Evolutionary conservation across 2,888 invertebrate species (phyloP), one percentile per base, ranked within the genome.

Genomic region (Ashinkailepas kermadecensis): DNA sequence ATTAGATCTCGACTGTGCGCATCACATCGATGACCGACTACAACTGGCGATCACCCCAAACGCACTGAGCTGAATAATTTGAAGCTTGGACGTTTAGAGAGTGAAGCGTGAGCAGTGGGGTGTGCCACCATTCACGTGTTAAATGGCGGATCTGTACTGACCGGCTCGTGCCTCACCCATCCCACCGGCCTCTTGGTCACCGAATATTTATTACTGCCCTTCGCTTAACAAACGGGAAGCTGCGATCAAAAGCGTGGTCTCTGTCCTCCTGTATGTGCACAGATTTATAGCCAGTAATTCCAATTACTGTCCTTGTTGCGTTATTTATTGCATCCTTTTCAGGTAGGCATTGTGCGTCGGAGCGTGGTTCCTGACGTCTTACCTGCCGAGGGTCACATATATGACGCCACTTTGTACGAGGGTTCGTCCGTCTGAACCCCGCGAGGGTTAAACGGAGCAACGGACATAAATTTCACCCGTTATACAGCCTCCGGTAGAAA

Each of bases 311-410:
- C 23, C 65, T 67, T 67, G 23, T 67, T 67, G 65, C 23, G 65
- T 21, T 23, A 67, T 67, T 67, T 67, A 67, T 67, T 67, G 65
- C 65, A 23, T 12, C 65, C 21, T 67, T 67, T 67, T 67, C 65
- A 67, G 65, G 65, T 67, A 67, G 23, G 23, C 65, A 23, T 67
- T 67, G 65, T 67, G 65, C 23, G 23, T 12, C 13, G 9, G 23
- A 11, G 12, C 23, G 23, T 67, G 23, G 23, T 11, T 11, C 65
- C 23, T 67, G 65, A 67, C 65, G 23, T 11, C 65, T 67, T 67
- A 23, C 23, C 65, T 62, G 18, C 13, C 18, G 62, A 62, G 62
- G 62, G 13, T 62, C 18, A 62, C 62, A 62, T 18, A 62, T 62
- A 18, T 18, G 62, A 18, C 62, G 18, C 7, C 58, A 15, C 18